phyloP scores from a whole-genome alignment of 2,113 vertebrate genomes.

The Sphaerodactylus townsendi region DNA sequence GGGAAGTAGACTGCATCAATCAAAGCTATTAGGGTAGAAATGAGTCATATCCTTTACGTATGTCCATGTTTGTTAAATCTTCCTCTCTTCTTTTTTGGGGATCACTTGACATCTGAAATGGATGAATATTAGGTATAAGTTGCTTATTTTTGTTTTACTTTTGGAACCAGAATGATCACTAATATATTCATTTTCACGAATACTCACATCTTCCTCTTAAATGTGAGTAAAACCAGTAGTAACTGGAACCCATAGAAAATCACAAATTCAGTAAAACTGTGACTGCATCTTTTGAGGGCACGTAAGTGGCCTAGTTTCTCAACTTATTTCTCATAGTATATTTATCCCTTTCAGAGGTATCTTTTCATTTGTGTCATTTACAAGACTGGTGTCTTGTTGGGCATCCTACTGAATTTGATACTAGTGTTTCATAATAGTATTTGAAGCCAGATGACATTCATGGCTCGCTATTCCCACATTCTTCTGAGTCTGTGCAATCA shows the following conservation, averaged over 20 bases:
- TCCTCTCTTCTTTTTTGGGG: background rate
- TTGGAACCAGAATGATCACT: background rate
- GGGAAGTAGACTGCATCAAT: constrained; percentile 13
- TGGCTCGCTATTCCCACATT: too few relatives aligned
- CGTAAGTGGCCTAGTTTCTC: background rate
- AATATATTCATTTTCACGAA: background rate
- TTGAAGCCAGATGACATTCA: background rate
- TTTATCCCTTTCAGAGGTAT: background rate
- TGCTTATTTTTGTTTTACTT: background rate
- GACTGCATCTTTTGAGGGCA: background rate
- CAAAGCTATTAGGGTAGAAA: constrained; percentile 11
- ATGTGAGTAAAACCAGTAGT: background rate
- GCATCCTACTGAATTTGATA: background rate
- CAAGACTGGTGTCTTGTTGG: background rate
- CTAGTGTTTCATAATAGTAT: background rate
- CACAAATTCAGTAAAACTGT: background rate
- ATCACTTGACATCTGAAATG: constrained; percentile 5
- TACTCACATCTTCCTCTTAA: background rate
- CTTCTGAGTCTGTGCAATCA: background rate
- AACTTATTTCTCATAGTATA: background rate
- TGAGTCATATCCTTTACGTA: background rate
- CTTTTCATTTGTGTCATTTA: background rate
- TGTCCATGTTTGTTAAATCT: background rate
- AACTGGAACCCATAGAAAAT: background rate
- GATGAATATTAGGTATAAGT: background rate